These are phyloP conservation scores for Butorides virescens DNA, from an alignment of 2,113 vertebrate species.

Conservation along the genomic window DNA sequence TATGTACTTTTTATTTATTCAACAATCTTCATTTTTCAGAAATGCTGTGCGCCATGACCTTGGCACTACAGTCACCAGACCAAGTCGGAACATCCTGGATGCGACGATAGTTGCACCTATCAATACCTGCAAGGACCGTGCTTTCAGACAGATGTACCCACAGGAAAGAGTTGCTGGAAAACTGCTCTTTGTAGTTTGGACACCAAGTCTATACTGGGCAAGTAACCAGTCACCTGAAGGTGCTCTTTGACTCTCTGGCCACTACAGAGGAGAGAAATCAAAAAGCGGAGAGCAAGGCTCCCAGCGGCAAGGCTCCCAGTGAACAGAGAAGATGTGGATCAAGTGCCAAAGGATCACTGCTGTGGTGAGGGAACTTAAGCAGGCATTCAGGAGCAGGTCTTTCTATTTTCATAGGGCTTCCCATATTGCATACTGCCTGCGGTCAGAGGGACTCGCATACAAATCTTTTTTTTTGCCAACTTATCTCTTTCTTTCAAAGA, in stretches of 20 bases:
- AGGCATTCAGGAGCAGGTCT: neutral
- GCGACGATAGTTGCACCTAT: neutral
- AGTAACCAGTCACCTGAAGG: neutral
- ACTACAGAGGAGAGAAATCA: neutral
- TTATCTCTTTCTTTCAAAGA: neutral
- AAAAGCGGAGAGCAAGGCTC: neutral
- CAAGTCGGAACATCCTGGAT: neutral
- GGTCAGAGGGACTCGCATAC: neutral
- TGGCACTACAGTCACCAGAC: neutral
- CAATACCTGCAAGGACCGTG: neutral
- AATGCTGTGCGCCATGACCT: neutral
- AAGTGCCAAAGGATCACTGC: neutral
- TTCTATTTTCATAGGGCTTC: neutral
- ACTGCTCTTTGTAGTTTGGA: neutral
- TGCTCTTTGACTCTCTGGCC: neutral
- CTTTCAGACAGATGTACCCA: neutral
- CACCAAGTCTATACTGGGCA: neutral
- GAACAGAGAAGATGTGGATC: neutral
- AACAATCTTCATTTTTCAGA: neutral
- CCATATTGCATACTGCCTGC: neutral
- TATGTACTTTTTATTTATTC: neutral
- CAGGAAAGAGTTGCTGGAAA: neutral
- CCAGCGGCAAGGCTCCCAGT: neutral
- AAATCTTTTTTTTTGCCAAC: neutral
- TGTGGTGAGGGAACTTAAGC: neutral